Evolutionary conservation across 1,140 invertebrate genomes (phyloP), one percentile per base, ranked within the genome.

Genomic region (Neotoxoptera formosana): DNA sequence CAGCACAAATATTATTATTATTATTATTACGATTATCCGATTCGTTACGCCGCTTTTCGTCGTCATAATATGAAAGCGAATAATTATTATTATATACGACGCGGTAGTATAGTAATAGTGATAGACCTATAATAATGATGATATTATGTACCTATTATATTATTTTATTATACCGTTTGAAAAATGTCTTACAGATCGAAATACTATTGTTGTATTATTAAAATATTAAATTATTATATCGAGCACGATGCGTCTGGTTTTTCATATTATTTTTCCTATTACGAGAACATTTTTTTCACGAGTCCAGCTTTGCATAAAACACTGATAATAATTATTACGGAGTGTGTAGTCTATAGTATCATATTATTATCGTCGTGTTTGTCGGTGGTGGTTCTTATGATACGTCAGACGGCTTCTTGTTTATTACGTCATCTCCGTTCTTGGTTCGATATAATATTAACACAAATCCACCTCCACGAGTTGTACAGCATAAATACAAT

Each of bases 341-440:
- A n/a, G n/a, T n/a, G n/a, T 0, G 4, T 14, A 4, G 0, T 1
- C 9, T n/a, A 30, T 4, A 67, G n/a, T n/a, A 30, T 60, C 30
- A 30, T 25, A 60, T 9, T 11, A n/a, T 23, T 56, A 23, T 30
- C 9, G 25, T 60, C 8, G 25, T 30, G 56, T 53, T 30, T 60
- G 30, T 60, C 11, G 21, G 21, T 23, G 51, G 17, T 20, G 20
- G 17, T 51, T 14, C 0, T 23, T 20, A 20, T 30, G 60, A 11
- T 67, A 11, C 30, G 60, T n/a, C 60, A 4, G 60, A 30, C 56
- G 56, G 56, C 2, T 30, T 60, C 21, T 67, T 0, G 60, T 30
- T 30, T 60, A 30, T 67, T n/a, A 25, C 60, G 25, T 67, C 9
- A 14, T 67, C 30, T 67, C 60, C 8, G 9, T n/a, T 11, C 4